Evolutionary conservation across 2,797 vertebrate genomes (phyloP).

Genomic region (Siniperca scherzeri): DNA sequence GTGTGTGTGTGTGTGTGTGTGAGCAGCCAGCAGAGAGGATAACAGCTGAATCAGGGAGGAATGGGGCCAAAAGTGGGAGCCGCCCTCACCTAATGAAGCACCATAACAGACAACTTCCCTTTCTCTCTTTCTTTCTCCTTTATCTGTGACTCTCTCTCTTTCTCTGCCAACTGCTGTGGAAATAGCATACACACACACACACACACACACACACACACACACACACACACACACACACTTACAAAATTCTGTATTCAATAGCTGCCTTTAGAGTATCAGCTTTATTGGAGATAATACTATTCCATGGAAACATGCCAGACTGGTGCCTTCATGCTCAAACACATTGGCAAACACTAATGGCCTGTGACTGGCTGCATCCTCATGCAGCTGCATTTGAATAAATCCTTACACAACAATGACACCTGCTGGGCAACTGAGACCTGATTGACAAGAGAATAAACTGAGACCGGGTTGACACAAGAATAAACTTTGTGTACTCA

Average conservation of each 20-base stretch:
- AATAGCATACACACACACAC: slow-evolving; percentile 1
- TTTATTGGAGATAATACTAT: slow-evolving; percentile 35
- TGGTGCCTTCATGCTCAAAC: slow-evolving; percentile 29
- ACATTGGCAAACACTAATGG: slow-evolving; percentile 30
- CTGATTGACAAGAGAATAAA: neutral
- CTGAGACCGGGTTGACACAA: neutral
- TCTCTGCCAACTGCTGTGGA: slow-evolving; percentile 16
- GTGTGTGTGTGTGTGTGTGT: slow-evolving; percentile 4
- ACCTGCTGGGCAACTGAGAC: slow-evolving; percentile 60
- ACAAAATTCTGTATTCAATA: slow-evolving; percentile 20
- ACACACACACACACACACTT: slow-evolving; percentile 5
- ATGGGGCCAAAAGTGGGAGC: slow-evolving; percentile 48
- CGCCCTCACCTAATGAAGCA: slow-evolving; percentile 48
- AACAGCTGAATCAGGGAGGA: slow-evolving; percentile 70
- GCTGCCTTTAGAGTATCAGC: slow-evolving; percentile 33
- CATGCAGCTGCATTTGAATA: slow-evolving; percentile 9
- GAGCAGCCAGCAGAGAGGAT: slow-evolving; percentile 1
- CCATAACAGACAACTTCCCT: slow-evolving; percentile 28
- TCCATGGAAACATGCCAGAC: slow-evolving; percentile 42
- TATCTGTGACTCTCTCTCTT: neutral
- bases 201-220: neutral
- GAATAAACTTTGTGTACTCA: neutral
- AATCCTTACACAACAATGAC: slow-evolving; percentile 67
- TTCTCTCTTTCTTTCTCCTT: slow-evolving; percentile 5
- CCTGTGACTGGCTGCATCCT: slow-evolving; percentile 16